Conservation (phyloP, 2,797 vertebrate species). For the Nannoperca australis region DNA sequence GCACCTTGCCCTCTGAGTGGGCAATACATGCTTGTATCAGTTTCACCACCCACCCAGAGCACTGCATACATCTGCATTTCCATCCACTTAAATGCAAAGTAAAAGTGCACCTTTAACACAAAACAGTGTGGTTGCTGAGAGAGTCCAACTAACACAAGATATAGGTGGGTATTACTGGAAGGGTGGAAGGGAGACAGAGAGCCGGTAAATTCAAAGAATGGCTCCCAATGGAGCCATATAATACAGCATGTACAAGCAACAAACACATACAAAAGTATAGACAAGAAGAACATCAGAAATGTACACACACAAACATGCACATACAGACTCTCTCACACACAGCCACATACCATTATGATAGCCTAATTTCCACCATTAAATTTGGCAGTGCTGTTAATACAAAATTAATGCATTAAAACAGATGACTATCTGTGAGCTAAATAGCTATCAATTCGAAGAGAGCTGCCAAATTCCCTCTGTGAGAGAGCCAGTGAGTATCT, state of each 20-base stretch:
- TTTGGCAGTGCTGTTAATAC: slow-evolving; percentile 86
- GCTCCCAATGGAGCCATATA: slow-evolving; percentile 76
- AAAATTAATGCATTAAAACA: slow-evolving; percentile 89
- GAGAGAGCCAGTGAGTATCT: slow-evolving; percentile 80
- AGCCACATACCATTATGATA: slow-evolving; percentile 76
- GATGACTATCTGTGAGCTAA: slow-evolving; percentile 86
- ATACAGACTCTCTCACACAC: slow-evolving; percentile 33
- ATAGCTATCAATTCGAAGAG: slow-evolving; percentile 87
- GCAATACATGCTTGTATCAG: slow-evolving; percentile 82
- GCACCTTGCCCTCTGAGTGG: slow-evolving; percentile 82
- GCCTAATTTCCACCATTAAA: slow-evolving; percentile 85
- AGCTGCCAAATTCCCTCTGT: slow-evolving; percentile 84
- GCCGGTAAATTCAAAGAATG: slow-evolving; percentile 82
- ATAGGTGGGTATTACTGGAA: slow-evolving; percentile 82
- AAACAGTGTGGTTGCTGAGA: slow-evolving; percentile 79
- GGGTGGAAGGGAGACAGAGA: slow-evolving; percentile 78
- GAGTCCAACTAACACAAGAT: slow-evolving; percentile 79
- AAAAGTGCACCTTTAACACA: slow-evolving; percentile 87
- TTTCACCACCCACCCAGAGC: slow-evolving; percentile 86
- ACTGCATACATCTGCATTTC: slow-evolving; percentile 83
- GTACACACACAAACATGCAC: slow-evolving; percentile 49
- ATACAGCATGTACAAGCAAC: slow-evolving; percentile 63
- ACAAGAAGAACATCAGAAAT: slow-evolving; percentile 63
- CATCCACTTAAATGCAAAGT: slow-evolving; percentile 86
- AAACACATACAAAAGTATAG: slow-evolving; percentile 69